Evolutionary conservation across 2,113 vertebrate genomes (phyloP).

Genomic region (Phodopus roborovskii): DNA sequence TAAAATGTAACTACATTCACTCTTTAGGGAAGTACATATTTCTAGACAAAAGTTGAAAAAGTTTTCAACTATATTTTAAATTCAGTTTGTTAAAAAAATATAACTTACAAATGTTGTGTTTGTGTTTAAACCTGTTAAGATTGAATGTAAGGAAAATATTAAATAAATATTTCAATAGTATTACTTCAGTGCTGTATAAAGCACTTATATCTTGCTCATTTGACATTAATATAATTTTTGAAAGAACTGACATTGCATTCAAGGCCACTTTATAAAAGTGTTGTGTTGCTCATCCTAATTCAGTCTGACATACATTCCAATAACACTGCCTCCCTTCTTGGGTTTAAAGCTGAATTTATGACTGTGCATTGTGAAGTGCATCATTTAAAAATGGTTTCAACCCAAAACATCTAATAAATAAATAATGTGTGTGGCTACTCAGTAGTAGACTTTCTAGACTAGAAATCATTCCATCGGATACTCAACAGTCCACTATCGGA

Average conservation of each 20-base stretch:
- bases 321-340: slow-evolving; percentile 91
- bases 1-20: slow-evolving; percentile 7
- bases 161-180: slow-evolving; percentile 85
- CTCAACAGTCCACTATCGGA: slow-evolving; percentile 93
- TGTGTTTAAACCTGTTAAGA: slow-evolving; percentile 76
- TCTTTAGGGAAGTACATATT: slow-evolving; percentile 2
- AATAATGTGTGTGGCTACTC: slow-evolving; percentile 93
- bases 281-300: slow-evolving; percentile 91
- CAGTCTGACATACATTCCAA: slow-evolving; percentile 94
- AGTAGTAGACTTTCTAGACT: slow-evolving; percentile 91
- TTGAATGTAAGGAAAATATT: slow-evolving; percentile 83
- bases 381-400: slow-evolving; percentile 94
- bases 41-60: slow-evolving; percentile 15
- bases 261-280: slow-evolving; percentile 90
- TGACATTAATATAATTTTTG: slow-evolving; percentile 92
- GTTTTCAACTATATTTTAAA: slow-evolving; percentile 29
- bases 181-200: slow-evolving; percentile 78
- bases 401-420: slow-evolving; percentile 97
- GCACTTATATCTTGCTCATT: slow-evolving; percentile 87
- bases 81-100: slow-evolving; percentile 44
- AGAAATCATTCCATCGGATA: slow-evolving; percentile 97
- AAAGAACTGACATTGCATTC: slow-evolving; percentile 88
- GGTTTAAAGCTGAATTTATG: slow-evolving; percentile 91
- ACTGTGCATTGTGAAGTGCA: slow-evolving; percentile 91
- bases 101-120: slow-evolving; percentile 67